Evolutionary conservation across 2,797 vertebrate species (phyloP), one percentile per base, ranked within the genome.

Genomic region (Poeciliopsis paucimaculata): DNA sequence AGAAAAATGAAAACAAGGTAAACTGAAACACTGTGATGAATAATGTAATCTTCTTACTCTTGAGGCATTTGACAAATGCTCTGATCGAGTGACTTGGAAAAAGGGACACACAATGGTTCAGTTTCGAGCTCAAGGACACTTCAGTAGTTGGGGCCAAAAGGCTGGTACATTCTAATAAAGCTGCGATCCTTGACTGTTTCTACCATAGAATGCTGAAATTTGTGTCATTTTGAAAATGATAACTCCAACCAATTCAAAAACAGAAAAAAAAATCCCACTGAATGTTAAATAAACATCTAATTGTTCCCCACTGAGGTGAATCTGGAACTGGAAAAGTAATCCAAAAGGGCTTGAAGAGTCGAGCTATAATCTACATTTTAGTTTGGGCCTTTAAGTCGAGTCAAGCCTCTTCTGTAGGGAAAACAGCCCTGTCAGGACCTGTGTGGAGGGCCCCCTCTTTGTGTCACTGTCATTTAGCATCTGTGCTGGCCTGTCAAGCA

Each of bases 391-490:
- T 86, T 92, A 91, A 94, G 89, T 93, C 92, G 86, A 90, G 93
- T 88, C 83, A 85, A 92, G 90, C 89, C 90, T 91, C 77, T 76
- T 82, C 86, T 93, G 81, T 90, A 92, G 94, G 87, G 91, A 93
- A 93, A 95, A 92, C 85, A 91, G 92, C 90, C 80, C 88, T 88
- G 94, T 95, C 92, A 94, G 93, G 94, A 91, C 90, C 82, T 84
- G 93, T 81, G 81, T 86, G 92, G 87, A 80, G 78, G 88, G 90
- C 87, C 91, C 86, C 90, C 91, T 92, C 91, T 94, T 94, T 94
- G 93, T 95, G 94, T 94, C 95, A 95, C 91, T 93, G 91, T 95
- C 93, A 92, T 93, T 95, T 95, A 95, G 92, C 93, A 93, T 95
- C 94, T 91, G 92, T 86, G 81, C 81, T 46, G 86, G 92, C 88